Evolutionary conservation across 1,140 invertebrate species (phyloP), one percentile per base, ranked within the genome.

Genomic region (Nebria ingens): DNA sequence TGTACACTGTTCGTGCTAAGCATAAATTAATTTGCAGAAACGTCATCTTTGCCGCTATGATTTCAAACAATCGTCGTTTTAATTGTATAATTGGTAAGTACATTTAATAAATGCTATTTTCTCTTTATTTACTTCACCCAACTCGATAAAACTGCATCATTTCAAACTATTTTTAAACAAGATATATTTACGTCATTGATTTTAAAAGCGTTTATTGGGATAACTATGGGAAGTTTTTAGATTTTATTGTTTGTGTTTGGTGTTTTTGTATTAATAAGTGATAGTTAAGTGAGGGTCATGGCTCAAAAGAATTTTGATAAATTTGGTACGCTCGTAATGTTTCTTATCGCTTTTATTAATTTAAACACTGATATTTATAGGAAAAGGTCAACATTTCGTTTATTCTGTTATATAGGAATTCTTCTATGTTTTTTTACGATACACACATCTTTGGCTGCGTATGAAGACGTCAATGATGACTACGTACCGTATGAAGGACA

Each of bases 401-500:
- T n/a, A n/a, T n/a, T 34, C n/a, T 34, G n/a, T n/a, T 34, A n/a
- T 34, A n/a, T 34, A 34, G 25, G 25, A 34, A 34, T 34, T 34
- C 25, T 34, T 9, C 25, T 34, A 34, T 34, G 25, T 34, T n/a
- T 34, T 6, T 34, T 34, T 34, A n/a, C n/a, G 6, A n/a, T 6
- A n/a, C 25, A 6, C 6, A 34, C n/a, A 34, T 34, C 6, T n/a
- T n/a, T n/a, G 25, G 6, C 25, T 9, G 17, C 50, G 21, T 12
- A 53, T 34, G 19, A 20, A 3, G 60, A 67, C 2, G 71, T 75
- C 42, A 63, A 72, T 17, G 76, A 80, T 40, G 75, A 74, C 25
- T 79, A 79, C 58, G 69, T 76, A 23, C 79, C 78, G 2, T 76
- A 70, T n/a, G 73, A 72, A 29, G 69, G 49, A 17, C 52, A 78